Conservation (phyloP, 2,797 vertebrate species). For the Cuculus canorus region DNA sequence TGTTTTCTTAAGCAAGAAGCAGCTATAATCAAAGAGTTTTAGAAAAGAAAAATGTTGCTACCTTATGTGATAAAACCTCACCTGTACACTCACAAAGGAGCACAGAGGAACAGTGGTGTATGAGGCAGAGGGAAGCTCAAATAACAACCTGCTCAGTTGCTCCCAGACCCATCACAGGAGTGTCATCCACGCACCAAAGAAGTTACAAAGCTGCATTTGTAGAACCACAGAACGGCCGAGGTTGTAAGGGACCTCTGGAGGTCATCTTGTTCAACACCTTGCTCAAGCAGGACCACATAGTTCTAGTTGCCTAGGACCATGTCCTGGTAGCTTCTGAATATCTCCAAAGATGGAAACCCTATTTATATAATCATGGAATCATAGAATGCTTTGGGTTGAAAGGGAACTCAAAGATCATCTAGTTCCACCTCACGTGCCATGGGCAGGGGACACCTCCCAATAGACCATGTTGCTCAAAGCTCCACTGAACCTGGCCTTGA, state of each 20-base stretch:
- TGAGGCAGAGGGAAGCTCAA: neutral
- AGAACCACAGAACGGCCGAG: neutral
- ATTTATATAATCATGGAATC: neutral
- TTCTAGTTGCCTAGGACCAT: accelerated
- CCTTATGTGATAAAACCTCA: neutral
- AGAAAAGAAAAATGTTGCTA: neutral
- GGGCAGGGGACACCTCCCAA: too few relatives aligned
- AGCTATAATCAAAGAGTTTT: neutral
- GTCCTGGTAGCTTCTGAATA: accelerated
- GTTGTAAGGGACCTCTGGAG: neutral
- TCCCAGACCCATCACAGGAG: neutral
- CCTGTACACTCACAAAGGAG: neutral
- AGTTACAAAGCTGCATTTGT: neutral
- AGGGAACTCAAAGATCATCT: too few relatives aligned
- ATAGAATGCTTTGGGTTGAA: too few relatives aligned
- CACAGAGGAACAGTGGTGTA: neutral
- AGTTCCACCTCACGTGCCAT: too few relatives aligned
- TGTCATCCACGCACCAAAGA: neutral
- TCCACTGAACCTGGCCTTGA: too few relatives aligned
- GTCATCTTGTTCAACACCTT: neutral
- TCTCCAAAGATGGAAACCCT: neutral
- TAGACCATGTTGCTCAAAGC: too few relatives aligned
- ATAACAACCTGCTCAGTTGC: neutral
- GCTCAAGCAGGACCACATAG: neutral
- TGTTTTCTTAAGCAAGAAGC: neutral